These are phyloP conservation scores for Petrosia ficiformis DNA, from an alignment of 37 sponge, comb jelly and placozoan species.

Conservation along the genomic window DNA sequence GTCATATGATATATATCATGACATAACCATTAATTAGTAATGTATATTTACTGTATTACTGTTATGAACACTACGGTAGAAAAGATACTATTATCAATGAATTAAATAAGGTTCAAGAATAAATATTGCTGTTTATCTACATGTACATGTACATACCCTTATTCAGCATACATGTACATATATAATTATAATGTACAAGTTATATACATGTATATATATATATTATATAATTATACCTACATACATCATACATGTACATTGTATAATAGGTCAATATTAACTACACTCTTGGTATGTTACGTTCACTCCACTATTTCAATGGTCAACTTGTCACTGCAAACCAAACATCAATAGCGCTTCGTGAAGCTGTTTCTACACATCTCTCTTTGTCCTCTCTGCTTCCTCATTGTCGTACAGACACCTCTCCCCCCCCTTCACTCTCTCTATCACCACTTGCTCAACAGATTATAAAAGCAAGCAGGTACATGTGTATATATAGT, in stretches of 20 bases:
- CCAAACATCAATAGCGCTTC: conserved; percentile 25
- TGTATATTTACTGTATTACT: too few species aligned
- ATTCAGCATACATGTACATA: too few species aligned
- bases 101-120: too few species aligned
- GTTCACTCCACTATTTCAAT: conserved; percentile 33
- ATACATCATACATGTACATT: background rate
- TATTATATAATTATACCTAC: background rate
- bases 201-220: too few species aligned
- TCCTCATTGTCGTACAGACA: conserved; percentile 28
- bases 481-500: conserved; percentile 8
- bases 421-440: conserved; percentile 34
- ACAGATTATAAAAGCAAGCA: conserved; percentile 20
- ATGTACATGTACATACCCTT: background rate
- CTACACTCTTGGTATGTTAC: conserved; percentile 49
- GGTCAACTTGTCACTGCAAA: conserved; percentile 45
- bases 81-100: too few species aligned
- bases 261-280: conserved; percentile 9
- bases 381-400: conserved; percentile 70
- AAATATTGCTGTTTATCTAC: too few species aligned
- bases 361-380: conserved; percentile 36
- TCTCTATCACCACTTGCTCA: conserved; percentile 55
- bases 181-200: too few species aligned
- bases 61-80: too few species aligned
- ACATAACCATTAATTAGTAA: too few species aligned
- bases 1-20: too few species aligned